Conservation (phyloP, 2,888 invertebrate species). For the Leptinotarsa rubiginosa region DNA sequence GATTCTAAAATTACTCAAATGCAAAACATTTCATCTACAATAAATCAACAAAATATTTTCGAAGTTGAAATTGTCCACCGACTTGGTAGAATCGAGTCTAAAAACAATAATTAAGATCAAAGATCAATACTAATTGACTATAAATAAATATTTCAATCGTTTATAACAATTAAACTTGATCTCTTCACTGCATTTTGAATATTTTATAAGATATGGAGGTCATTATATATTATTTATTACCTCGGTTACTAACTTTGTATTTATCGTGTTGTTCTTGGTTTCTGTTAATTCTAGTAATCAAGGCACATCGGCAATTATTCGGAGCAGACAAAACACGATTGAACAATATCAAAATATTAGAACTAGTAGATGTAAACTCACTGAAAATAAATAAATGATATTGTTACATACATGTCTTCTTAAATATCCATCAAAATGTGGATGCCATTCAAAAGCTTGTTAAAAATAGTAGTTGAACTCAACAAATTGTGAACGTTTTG, state of each 20-base stretch:
- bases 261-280: conserved; percentile 8
- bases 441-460: too few relatives aligned
- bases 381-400: too few relatives aligned
- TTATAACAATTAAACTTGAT: conserved; percentile 40
- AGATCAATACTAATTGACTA: conserved; percentile 36
- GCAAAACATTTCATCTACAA: not conserved
- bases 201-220: conserved; percentile 45
- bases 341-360: not conserved
- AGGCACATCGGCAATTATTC: conserved; percentile 2
- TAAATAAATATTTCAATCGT: conserved; percentile 39
- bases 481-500: too few relatives aligned
- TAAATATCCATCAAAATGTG: too few relatives aligned
- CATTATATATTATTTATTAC: conserved; percentile 35
- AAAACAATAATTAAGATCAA: conserved; percentile 33
- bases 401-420: too few relatives aligned
- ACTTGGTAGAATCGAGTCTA: conserved; percentile 27
- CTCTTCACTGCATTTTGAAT: conserved; percentile 38
- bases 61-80: conserved; percentile 17
- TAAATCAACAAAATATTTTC: not conserved
- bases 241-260: conserved; percentile 37
- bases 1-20: not conserved
- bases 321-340: conserved; percentile 1
- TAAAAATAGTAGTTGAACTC: too few relatives aligned
- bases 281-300: not conserved
- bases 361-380: too few relatives aligned